These are phyloP conservation scores for Sericinus montela DNA, from an alignment of 2,888 invertebrate species.

Conservation along the genomic window DNA sequence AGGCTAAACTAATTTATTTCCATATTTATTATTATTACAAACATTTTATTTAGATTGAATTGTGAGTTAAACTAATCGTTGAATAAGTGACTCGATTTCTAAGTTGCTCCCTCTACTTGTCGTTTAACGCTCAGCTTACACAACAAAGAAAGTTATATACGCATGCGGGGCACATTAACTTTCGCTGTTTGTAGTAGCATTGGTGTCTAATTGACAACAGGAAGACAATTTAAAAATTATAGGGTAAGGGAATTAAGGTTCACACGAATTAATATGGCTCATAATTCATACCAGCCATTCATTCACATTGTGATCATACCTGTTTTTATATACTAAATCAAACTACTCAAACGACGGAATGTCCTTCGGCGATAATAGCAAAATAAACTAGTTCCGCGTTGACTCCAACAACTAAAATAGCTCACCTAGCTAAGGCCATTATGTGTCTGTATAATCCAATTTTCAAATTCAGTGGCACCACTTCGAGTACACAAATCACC, in stretches of 20 bases:
- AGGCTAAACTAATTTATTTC: constrained; percentile 28
- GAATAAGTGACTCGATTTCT: constrained; percentile 71
- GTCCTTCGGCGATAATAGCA: constrained; percentile 64
- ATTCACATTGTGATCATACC: constrained; percentile 33
- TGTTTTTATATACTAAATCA: constrained; percentile 38
- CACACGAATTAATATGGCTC: constrained; percentile 17
- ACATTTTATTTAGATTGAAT: too few species aligned
- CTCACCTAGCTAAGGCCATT: constrained; percentile 80
- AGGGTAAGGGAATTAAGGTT: constrained; percentile 7
- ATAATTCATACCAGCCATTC: constrained; percentile 13
- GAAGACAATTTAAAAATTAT: background rate
- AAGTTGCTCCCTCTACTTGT: constrained; percentile 69
- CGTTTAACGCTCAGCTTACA: constrained; percentile 69
- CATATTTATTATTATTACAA: constrained; percentile 32
- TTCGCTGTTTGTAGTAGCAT: constrained; percentile 70
- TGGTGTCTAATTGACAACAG: constrained; percentile 20
- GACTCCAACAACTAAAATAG: constrained; percentile 77
- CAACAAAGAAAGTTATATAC: constrained; percentile 76
- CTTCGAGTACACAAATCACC: constrained; percentile 65
- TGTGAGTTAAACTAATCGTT: constrained; percentile 39
- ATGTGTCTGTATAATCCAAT: constrained; percentile 78
- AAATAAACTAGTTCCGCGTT: constrained; percentile 76
- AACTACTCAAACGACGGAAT: constrained; percentile 52
- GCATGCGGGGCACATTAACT: constrained; percentile 68
- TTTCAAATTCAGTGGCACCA: constrained; percentile 68